Evolutionary conservation across 2,888 invertebrate species (phyloP).

Genomic region (Campoletis raptor): DNA sequence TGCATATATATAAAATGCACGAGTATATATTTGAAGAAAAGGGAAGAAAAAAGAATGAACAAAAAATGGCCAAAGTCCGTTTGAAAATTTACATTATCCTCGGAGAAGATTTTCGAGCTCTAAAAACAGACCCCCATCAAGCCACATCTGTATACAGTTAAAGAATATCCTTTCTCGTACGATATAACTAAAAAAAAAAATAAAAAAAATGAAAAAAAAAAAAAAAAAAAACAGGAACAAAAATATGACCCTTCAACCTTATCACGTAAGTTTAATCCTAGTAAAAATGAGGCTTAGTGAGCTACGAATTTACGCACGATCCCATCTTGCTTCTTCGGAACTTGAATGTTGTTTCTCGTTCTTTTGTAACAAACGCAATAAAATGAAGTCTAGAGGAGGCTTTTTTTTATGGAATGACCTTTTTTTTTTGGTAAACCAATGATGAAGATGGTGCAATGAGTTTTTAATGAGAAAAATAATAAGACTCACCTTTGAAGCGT

Average conservation of each 20-base stretch:
- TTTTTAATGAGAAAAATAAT: background rate
- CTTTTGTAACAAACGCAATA: background rate
- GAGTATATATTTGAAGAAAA: conserved; percentile 27
- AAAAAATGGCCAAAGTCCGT: conserved; percentile 22
- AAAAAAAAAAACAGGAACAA: too few species aligned
- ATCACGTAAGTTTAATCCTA: conserved; percentile 19
- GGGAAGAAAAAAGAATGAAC: conserved; percentile 16
- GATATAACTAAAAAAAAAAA: background rate
- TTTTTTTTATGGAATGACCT: background rate
- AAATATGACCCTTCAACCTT: conserved; percentile 10
- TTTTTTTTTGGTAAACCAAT: background rate
- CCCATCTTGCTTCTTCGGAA: background rate
- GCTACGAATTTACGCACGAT: conserved; percentile 25
- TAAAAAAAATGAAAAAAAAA: background rate
- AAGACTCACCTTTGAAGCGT: background rate
- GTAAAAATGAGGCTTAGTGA: conserved; percentile 5
- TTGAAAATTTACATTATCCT: conserved; percentile 33
- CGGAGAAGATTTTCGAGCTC: background rate
- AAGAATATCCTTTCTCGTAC: conserved; percentile 11
- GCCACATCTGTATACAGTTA: background rate
- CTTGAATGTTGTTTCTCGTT: background rate
- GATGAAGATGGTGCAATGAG: background rate
- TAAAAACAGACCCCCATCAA: conserved; percentile 6
- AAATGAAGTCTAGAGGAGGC: background rate
- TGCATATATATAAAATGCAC: background rate